Evolutionary conservation across 2,113 vertebrate species (phyloP), one percentile per base, ranked within the genome.

Genomic region (Bos javanicus): DNA sequence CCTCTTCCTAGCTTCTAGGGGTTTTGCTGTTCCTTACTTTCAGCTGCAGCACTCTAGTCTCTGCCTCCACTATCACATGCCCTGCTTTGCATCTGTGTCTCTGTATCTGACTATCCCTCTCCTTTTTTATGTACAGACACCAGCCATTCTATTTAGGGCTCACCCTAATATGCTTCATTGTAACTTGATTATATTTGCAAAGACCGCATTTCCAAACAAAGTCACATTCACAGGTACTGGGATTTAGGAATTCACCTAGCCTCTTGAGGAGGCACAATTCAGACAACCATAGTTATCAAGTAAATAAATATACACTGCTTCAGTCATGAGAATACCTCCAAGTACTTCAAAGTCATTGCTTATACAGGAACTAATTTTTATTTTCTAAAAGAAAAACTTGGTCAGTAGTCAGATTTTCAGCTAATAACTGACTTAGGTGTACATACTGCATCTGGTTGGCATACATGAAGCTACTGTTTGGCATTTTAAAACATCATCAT

Each of bases 351-450:
- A 94, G 52, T 92, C 3, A 87, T 94, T 95, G 33, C 57, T 96
- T 94, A 12, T 52, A 84, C 1, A 39, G 83, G 48, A 93, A 91
- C 10, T 84, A 83, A 56, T 30, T 83, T 93, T 62, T 76, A 59
- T 85, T 92, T 96, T 88, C 46, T 85, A n/a, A 12, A 95, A 94
- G 54, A 83, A 83, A 92, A 76, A 64, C 17, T 89, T 94, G 33
- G 12, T 36, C n/a, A 84, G 7, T 54, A 90, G 62, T 78, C 30
- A 92, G 23, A 87, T 46, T 96, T 93, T 96, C 52, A 2, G 48
- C 87, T 87, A 92, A 81, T 85, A 96, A 88, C 10, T 33, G n/a
- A 87, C 83, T 21, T 74, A 50, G 15, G 9, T 52, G 0, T 90
- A 90, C 88, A 94, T 67, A 59, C 17, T 92, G 19, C 30, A 89